phyloP scores from a whole-genome alignment of 2,113 vertebrate species.

The Lipotes vexillifer region DNA sequence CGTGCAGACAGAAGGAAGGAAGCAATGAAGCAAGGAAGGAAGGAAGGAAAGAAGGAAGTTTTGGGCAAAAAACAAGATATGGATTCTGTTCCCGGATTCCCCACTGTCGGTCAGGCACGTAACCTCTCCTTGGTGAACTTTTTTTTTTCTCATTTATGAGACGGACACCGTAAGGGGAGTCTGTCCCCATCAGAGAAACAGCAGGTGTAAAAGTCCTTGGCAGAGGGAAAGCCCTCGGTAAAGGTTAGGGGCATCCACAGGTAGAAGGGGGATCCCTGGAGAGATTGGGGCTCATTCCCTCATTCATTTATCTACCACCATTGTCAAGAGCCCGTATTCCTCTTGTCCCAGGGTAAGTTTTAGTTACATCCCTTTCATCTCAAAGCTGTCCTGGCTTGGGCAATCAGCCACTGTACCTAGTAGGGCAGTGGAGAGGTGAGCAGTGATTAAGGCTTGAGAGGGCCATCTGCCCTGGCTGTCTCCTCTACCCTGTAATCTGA shows the following conservation, averaged over 20 bases:
- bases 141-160: not conserved
- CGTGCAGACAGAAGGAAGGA: not conserved
- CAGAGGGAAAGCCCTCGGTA: not conserved
- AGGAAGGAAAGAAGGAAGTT: not conserved
- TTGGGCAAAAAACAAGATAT: too few relatives aligned
- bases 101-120: accelerated
- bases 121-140: not conserved
- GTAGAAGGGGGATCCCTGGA: not conserved
- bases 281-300: not conserved
- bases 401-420: accelerated
- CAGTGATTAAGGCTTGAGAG: not conserved
- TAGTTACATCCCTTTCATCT: not conserved
- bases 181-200: not conserved
- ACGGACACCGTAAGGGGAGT: not conserved
- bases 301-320: not conserved
- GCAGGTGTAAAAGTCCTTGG: not conserved
- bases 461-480: not conserved
- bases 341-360: not conserved
- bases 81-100: not conserved
- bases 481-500: not conserved
- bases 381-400: too few relatives aligned
- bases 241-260: not conserved
- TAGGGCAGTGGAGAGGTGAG: not conserved
- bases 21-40: too few relatives aligned
- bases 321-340: accelerated